A percentile compares a stretch with the other conserved stretches of the same genome.
phyloP scores from a whole-genome alignment of 2,797 vertebrate species.

The Acanthiza pusilla region DNA sequence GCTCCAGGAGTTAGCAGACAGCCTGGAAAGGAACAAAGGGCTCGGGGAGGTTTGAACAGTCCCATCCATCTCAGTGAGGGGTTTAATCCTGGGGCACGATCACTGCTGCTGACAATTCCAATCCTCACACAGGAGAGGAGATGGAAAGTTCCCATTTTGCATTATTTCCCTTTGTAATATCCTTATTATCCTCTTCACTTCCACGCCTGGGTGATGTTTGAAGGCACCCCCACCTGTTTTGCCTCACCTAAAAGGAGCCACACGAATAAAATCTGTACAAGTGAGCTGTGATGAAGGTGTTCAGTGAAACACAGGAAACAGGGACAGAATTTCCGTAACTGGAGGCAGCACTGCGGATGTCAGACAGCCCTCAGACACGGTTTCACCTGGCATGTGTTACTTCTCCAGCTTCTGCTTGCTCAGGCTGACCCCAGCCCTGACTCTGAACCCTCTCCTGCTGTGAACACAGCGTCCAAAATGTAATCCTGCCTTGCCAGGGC shows the following conservation, averaged over 20 bases:
- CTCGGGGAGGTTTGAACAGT: neutral
- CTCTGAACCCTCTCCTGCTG: neutral
- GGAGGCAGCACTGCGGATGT: neutral
- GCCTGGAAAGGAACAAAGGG: neutral
- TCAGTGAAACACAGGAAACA: neutral
- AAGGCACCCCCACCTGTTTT: neutral
- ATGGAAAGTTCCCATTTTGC: neutral
- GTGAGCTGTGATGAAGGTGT: neutral
- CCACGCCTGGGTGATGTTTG: neutral
- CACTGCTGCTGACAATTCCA: neutral
- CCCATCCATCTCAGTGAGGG: neutral
- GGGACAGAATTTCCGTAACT: neutral
- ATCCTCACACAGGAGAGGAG: neutral
- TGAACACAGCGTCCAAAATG: neutral
- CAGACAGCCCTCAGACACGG: fast-evolving
- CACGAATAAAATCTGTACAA: neutral
- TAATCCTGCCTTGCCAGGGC: neutral
- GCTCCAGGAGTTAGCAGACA: neutral
- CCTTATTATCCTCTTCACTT: neutral
- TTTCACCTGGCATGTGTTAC: neutral
- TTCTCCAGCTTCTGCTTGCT: neutral
- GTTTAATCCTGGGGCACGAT: neutral
- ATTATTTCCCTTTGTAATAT: neutral
- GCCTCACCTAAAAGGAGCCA: neutral
- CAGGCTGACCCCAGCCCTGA: neutral